These are phyloP conservation scores for Anguilla anguilla DNA, from an alignment of 2,797 vertebrate species.

Conservation along the genomic window DNA sequence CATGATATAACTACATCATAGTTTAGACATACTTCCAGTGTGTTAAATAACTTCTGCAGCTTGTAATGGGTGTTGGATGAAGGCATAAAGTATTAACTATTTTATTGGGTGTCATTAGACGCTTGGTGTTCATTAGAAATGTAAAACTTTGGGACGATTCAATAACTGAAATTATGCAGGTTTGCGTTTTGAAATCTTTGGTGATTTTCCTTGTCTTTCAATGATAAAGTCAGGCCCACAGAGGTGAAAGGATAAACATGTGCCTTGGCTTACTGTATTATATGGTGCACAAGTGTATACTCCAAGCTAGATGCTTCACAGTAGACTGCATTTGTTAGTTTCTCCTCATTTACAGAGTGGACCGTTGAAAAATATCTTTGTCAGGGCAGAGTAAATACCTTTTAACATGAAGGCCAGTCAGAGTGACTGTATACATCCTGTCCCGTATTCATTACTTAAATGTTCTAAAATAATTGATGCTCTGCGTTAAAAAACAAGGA, in stretches of 20 bases:
- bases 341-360: constrained; percentile 47
- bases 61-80: background rate
- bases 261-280: background rate
- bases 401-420: constrained; percentile 62
- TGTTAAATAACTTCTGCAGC: background rate
- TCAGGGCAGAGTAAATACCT: constrained; percentile 55
- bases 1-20: no score
- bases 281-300: constrained; percentile 53
- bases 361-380: constrained; percentile 63
- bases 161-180: background rate
- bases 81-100: background rate
- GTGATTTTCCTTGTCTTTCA: background rate
- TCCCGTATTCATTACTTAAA: constrained; percentile 42
- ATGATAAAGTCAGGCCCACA: background rate
- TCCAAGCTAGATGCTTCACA: constrained; percentile 55
- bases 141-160: background rate
- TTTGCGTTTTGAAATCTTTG: background rate
- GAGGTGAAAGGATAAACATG: background rate
- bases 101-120: background rate
- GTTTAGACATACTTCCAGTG: no score
- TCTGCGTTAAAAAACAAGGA: constrained; percentile 32
- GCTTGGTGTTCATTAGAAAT: background rate
- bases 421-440: constrained; percentile 52
- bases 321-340: constrained; percentile 24
- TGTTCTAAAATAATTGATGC: background rate